Evolutionary conservation across 2,113 vertebrate species (phyloP).

Genomic region (Cricetomys ansorgei): DNA sequence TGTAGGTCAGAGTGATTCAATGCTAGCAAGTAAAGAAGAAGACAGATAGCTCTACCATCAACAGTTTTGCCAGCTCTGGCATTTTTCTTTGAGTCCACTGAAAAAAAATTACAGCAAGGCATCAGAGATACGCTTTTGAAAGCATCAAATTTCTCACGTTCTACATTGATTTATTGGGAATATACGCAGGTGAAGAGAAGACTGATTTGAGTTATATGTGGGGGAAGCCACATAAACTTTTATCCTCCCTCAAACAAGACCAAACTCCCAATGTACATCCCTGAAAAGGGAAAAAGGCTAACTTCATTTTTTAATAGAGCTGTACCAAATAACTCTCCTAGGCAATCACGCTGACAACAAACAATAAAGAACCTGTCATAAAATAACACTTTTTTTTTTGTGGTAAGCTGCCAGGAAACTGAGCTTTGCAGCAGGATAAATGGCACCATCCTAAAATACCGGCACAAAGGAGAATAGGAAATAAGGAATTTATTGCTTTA

Average conservation of each 20-base stretch:
- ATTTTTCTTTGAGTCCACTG: constrained; percentile 49
- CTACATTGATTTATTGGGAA: constrained; percentile 39
- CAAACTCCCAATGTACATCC: constrained; percentile 56
- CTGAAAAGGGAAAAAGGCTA: constrained; percentile 69
- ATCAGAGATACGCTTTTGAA: constrained; percentile 55
- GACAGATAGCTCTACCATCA: neutral
- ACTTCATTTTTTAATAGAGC: constrained; percentile 71
- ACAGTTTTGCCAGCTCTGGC: neutral
- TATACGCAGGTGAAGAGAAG: constrained; percentile 49
- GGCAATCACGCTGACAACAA: constrained; percentile 75
- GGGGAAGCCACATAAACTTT: constrained; percentile 67
- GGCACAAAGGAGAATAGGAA: constrained; percentile 66
- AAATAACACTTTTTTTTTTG: constrained; percentile 74
- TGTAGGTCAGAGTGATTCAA: neutral
- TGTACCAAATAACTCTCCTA: constrained; percentile 72
- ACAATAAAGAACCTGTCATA: constrained; percentile 79
- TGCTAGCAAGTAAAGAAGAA: constrained; percentile 19
- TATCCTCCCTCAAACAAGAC: constrained; percentile 55
- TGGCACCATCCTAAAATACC: constrained; percentile 64
- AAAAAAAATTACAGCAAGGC: neutral
- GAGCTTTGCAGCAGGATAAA: constrained; percentile 76
- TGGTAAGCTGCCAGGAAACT: constrained; percentile 64
- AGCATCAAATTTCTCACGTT: neutral
- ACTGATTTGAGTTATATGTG: constrained; percentile 36
- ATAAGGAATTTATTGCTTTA: constrained; percentile 69